A percentile compares a stretch with the other conserved stretches of the same genome.
Conservation (phyloP, 2,888 invertebrate genomes). For the Caenorhabditis zanzibari region DNA sequence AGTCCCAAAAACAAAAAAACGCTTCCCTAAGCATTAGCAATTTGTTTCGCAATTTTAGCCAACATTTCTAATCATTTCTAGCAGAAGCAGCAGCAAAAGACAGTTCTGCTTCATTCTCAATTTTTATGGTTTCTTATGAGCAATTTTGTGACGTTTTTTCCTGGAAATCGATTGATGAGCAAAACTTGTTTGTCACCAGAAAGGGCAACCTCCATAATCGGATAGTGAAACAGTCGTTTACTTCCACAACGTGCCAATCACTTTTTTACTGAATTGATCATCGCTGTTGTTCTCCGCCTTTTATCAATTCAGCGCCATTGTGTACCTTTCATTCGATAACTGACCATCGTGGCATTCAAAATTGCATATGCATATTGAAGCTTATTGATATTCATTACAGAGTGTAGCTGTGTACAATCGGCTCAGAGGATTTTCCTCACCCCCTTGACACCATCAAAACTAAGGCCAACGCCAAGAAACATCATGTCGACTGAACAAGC, state of each 20-base stretch:
- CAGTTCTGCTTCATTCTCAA: no score
- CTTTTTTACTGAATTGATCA: background rate
- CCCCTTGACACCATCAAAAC: constrained; percentile 63
- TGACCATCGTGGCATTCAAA: constrained; percentile 12
- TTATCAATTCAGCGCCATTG: constrained; percentile 8
- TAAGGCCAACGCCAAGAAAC: constrained; percentile 60
- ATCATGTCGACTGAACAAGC: constrained; percentile 64
- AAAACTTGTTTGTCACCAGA: background rate
- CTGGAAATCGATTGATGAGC: background rate
- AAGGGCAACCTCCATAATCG: constrained; percentile 16
- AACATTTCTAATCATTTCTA: no score
- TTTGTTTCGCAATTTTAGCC: no score
- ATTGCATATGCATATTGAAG: constrained; percentile 1
- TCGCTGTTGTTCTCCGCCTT: constrained; percentile 16
- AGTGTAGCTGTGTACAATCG: constrained; percentile 68
- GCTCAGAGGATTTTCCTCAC: constrained; percentile 70
- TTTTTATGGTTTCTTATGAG: no score
- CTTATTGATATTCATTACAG: constrained; percentile 44
- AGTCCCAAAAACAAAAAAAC: no score
- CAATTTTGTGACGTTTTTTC: no score
- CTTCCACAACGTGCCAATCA: constrained; percentile 23
- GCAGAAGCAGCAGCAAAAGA: no score
- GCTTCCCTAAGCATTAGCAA: no score
- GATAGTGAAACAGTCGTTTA: constrained; percentile 21
- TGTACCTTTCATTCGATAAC: no score